Evolutionary conservation across 2,797 vertebrate genomes (phyloP), one percentile per base, ranked within the genome.

Genomic region (Gallirallus australis): DNA sequence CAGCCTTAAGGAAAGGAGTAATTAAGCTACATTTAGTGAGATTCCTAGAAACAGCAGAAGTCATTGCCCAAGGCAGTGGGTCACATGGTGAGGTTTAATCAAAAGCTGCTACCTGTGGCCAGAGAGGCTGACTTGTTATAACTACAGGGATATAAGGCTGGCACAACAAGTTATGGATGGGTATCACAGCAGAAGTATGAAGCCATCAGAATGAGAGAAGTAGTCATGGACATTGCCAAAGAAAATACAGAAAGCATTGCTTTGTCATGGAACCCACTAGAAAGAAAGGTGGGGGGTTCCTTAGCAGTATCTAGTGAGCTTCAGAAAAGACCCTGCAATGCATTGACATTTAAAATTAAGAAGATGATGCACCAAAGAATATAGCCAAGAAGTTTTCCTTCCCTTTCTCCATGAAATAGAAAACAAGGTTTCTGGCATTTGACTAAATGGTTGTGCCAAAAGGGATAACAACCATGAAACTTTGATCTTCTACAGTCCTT

Each of bases 1-100:
- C 45, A 93, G 52, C 80, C 73, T 85, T 77, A 82, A 93, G 78
- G 78, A 94, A 80, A 84, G 48, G 30, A 73, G 17, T 89, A 94
- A 86, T 91, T 90, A 86, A 79, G 72, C 37, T 63, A 45, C 33
- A 50, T 84, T 82, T 90, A 82, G 77, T 42, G 57, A 71, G 31
- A 71, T 73, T 72, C 48, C 57, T 84, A 70, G 78, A 73, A 96
- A 94, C 66, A 90, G n/a, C 40, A 56, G 63, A 93, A 88, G 18
- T 15, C 45, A 47, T 40, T 31, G n/a, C 45, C 68, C 35, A 79
- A 64, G 50, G 50, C 45, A 68, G 20, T 37, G 71, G 63, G 53
- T 89, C 60, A 81, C 31, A 81, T 12, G 72, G 5, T 15, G 75
- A 90, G 21, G 11, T 20, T 54, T 89, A 31, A 72, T 77, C 72